Percentiles rank a stretch among this genome's conserved stretches.
These are phyloP conservation scores for Scaptomyza cyrtandrae DNA, from an alignment of 2,888 invertebrate species.

Conservation along the genomic window DNA sequence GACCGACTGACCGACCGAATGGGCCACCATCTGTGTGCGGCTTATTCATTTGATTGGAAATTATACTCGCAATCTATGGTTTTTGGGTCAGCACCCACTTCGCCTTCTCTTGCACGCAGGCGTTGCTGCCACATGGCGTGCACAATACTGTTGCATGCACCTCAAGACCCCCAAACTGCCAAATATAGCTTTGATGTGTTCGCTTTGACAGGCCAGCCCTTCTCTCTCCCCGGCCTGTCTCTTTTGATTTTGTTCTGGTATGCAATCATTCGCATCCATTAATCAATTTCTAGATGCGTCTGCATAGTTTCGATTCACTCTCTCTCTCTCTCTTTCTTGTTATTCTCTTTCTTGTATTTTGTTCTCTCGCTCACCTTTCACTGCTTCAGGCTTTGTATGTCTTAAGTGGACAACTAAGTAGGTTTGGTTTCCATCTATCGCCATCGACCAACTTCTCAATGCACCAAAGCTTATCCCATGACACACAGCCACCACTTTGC, in stretches of 20 bases:
- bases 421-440: slow-evolving; percentile 54
- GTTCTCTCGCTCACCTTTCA: slow-evolving; percentile 33
- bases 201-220: slow-evolving; percentile 33
- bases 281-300: slow-evolving; percentile 82
- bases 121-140: slow-evolving; percentile 63
- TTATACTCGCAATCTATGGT: slow-evolving; percentile 42
- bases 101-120: slow-evolving; percentile 1
- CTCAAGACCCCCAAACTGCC: slow-evolving; percentile 37
- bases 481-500: slow-evolving; percentile 64
- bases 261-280: slow-evolving; percentile 84
- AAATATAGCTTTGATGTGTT: slow-evolving; percentile 71
- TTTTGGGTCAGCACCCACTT: slow-evolving; percentile 62
- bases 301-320: slow-evolving; percentile 30
- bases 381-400: slow-evolving; percentile 48
- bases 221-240: slow-evolving; percentile 10
- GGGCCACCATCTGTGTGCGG: slow-evolving; percentile 39
- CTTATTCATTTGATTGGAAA: slow-evolving; percentile 81
- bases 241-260: slow-evolving; percentile 54
- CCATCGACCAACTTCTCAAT: slow-evolving; percentile 54
- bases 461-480: slow-evolving; percentile 66
- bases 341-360: neutral
- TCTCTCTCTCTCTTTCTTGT: neutral
- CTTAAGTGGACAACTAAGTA: slow-evolving; percentile 73
- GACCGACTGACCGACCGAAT: neutral
- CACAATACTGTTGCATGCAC: slow-evolving; percentile 62